phyloP scores from a whole-genome alignment of 2,888 invertebrate genomes.

The Brenthis hecate region DNA sequence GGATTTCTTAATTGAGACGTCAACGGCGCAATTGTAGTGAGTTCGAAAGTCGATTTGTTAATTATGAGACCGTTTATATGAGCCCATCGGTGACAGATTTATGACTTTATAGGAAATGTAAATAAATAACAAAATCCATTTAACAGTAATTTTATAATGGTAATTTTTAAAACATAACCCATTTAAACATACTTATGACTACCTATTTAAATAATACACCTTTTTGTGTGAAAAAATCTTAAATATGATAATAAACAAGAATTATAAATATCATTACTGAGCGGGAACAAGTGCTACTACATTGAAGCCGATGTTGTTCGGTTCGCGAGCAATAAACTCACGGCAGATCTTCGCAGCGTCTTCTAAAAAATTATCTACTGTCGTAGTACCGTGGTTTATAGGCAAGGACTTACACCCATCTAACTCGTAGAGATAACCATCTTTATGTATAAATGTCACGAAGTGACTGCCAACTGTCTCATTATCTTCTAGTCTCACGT shows the following conservation, averaged over 20 bases:
- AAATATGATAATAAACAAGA: neutral
- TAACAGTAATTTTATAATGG: too few relatives aligned
- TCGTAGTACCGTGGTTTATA: constrained; percentile 90
- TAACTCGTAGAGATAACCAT: constrained; percentile 91
- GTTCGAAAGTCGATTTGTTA: constrained; percentile 67
- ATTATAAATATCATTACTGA: constrained; percentile 43
- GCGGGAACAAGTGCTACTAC: constrained; percentile 89
- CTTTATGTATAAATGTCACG: constrained; percentile 91
- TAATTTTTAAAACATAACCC: too few relatives aligned
- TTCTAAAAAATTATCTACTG: constrained; percentile 87
- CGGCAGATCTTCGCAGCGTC: constrained; percentile 92
- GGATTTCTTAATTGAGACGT: constrained; percentile 78
- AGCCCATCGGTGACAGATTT: neutral
- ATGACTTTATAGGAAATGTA: neutral
- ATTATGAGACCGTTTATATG: constrained; percentile 43
- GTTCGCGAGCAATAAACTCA: constrained; percentile 92
- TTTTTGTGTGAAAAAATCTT: neutral
- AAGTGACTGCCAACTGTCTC: constrained; percentile 92
- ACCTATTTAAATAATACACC: too few relatives aligned
- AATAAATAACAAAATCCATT: neutral
- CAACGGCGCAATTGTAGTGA: constrained; percentile 59
- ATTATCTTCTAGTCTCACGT: constrained; percentile 63
- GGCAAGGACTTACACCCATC: constrained; percentile 86
- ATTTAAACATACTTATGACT: too few relatives aligned
- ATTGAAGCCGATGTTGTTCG: constrained; percentile 92